A percentile compares a stretch with the other conserved stretches of the same genome.
phyloP scores from a whole-genome alignment of 2,113 vertebrate genomes.

The Sinocyclocheilus anshuiensis region DNA sequence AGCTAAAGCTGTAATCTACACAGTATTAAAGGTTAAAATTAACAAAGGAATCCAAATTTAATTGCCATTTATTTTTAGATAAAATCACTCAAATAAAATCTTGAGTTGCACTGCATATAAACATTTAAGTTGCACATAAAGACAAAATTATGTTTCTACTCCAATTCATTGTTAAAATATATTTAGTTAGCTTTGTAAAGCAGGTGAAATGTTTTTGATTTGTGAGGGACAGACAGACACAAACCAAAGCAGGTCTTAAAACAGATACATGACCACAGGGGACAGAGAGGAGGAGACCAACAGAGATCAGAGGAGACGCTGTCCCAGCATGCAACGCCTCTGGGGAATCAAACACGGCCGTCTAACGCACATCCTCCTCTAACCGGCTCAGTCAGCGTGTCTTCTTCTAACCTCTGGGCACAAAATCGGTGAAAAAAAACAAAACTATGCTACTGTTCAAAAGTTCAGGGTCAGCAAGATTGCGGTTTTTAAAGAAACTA shows the following conservation, averaged over 20 bases:
- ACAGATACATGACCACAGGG: not conserved
- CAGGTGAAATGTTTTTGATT: slow-evolving; percentile 2
- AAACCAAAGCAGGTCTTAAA: not conserved
- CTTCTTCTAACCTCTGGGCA: not conserved
- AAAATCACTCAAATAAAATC: too few species aligned
- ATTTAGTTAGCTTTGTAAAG: not conserved
- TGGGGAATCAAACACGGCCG: not conserved
- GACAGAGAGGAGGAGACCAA: not conserved
- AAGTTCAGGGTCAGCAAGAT: not conserved
- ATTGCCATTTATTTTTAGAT: too few species aligned
- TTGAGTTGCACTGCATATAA: too few species aligned
- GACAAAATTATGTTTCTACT: not conserved
- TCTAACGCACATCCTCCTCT: not conserved
- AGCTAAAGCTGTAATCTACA: too few species aligned
- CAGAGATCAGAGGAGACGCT: not conserved
- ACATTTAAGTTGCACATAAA: not conserved
- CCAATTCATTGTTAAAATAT: too few species aligned
- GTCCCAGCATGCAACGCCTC: slow-evolving; percentile 25
- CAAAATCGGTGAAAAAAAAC: not conserved
- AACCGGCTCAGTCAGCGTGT: not conserved
- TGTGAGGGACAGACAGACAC: not conserved
- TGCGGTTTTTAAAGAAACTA: not conserved
- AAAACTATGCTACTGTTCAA: not conserved
- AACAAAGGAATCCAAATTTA: too few species aligned
- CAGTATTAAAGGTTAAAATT: too few species aligned